Evolutionary conservation across 2,797 vertebrate species (phyloP).

Genomic region (Octomys mimax): DNA sequence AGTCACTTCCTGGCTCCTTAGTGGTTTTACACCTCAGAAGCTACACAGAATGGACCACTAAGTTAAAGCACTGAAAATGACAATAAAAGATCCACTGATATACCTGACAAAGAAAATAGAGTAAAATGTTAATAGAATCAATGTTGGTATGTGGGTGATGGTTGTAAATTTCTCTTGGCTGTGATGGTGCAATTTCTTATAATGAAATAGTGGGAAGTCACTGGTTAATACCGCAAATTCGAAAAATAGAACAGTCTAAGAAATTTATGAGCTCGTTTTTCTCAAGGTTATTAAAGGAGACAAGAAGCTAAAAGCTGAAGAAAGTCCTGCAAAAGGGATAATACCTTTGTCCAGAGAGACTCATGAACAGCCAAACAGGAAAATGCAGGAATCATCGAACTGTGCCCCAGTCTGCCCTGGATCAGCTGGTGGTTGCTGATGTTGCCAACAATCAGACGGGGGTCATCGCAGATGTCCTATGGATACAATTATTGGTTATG

Average conservation of each 20-base stretch:
- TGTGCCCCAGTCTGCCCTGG: constrained; percentile 95
- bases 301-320: constrained; percentile 12
- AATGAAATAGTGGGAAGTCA: neutral
- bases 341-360: constrained; percentile 94
- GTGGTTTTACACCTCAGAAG: neutral
- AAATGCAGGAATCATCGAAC: constrained; percentile 97
- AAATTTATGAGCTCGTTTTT: constrained; percentile 3
- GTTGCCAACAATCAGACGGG: constrained; percentile 94
- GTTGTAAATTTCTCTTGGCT: constrained; percentile 32
- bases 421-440: constrained; percentile 95
- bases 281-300: constrained; percentile 50
- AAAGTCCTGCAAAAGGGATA: neutral
- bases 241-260: neutral
- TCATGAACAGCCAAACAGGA: constrained; percentile 96
- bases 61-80: constrained; percentile 28
- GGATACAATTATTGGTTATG: constrained; percentile 66
- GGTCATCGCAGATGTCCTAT: constrained; percentile 93
- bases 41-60: neutral
- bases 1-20: constrained; percentile 17
- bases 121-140: constrained; percentile 17
- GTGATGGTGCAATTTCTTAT: constrained; percentile 13
- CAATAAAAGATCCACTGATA: neutral
- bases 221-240: constrained; percentile 25
- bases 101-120: constrained; percentile 3
- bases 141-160: neutral